Conservation (phyloP, 2,113 vertebrate species). For the Brachyhypopomus occidentalis region DNA sequence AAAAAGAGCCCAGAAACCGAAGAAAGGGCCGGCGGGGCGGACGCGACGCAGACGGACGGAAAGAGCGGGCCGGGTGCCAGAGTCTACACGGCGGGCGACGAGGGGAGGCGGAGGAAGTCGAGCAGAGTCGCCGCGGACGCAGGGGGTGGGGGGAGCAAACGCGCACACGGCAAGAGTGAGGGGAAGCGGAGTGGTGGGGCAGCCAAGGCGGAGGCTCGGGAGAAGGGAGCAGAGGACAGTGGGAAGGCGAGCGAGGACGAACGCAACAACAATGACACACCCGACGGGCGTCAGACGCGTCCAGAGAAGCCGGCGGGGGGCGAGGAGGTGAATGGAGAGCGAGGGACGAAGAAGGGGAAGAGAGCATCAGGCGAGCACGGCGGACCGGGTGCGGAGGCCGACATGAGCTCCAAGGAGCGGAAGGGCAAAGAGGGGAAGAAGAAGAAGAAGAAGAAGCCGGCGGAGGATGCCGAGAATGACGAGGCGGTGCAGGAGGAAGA, state of each 20-base stretch:
- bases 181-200: constrained; percentile 53
- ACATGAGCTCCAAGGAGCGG: constrained; percentile 61
- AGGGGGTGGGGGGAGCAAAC: constrained; percentile 33
- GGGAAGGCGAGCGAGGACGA: constrained; percentile 46
- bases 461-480: constrained; percentile 62
- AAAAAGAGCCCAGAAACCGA: constrained; percentile 77
- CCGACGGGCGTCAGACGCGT: not conserved
- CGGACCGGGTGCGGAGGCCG: constrained; percentile 59
- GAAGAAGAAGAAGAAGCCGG: constrained; percentile 77
- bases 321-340: constrained; percentile 34
- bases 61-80: constrained; percentile 46
- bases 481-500: constrained; percentile 66
- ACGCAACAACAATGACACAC: constrained; percentile 78
- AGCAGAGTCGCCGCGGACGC: constrained; percentile 33
- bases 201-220: constrained; percentile 55
- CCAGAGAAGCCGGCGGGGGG: no score
- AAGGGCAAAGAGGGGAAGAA: constrained; percentile 57
- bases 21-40: constrained; percentile 72
- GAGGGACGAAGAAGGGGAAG: constrained; percentile 67
- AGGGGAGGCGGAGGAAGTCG: constrained; percentile 59
- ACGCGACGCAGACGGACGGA: constrained; percentile 65
- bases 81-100: constrained; percentile 52
- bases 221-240: constrained; percentile 48
- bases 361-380: constrained; percentile 55
- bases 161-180: constrained; percentile 44